These are phyloP conservation scores for Empis stercorea DNA, from an alignment of 2,888 invertebrate species.

Conservation along the genomic window DNA sequence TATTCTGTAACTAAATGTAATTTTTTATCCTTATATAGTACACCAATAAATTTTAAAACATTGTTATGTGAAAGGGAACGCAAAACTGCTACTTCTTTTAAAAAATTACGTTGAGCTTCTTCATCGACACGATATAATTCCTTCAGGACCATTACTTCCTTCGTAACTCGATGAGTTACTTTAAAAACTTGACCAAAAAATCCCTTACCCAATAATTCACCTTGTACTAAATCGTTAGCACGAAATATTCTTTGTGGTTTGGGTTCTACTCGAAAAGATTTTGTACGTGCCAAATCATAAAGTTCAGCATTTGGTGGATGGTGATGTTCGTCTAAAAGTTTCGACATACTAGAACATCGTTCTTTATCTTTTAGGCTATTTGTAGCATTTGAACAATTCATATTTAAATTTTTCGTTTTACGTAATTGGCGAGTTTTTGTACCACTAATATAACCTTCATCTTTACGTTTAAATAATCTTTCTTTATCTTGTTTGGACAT, in stretches of 20 bases:
- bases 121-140: constrained; percentile 88
- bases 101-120: constrained; percentile 84
- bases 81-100: constrained; percentile 90
- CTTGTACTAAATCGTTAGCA: constrained; percentile 77
- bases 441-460: constrained; percentile 42
- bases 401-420: constrained; percentile 40
- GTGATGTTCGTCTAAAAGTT: constrained; percentile 59
- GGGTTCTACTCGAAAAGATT: constrained; percentile 62
- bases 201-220: constrained; percentile 81
- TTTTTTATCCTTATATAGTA: constrained; percentile 83
- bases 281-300: constrained; percentile 68
- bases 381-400: constrained; percentile 20
- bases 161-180: constrained; percentile 80
- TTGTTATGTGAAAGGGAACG: constrained; percentile 80
- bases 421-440: constrained; percentile 50
- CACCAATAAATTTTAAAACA: constrained; percentile 83
- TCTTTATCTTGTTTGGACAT: constrained; percentile 36
- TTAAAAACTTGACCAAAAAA: constrained; percentile 90
- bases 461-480: constrained; percentile 28
- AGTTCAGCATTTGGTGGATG: constrained; percentile 32
- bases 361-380: constrained; percentile 54
- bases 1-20: constrained; percentile 87
- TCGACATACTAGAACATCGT: constrained; percentile 74
- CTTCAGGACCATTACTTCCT: constrained; percentile 91
- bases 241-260: constrained; percentile 65